These are phyloP conservation scores for Thunnus albacares DNA, from an alignment of 2,797 vertebrate species.

Conservation along the genomic window DNA sequence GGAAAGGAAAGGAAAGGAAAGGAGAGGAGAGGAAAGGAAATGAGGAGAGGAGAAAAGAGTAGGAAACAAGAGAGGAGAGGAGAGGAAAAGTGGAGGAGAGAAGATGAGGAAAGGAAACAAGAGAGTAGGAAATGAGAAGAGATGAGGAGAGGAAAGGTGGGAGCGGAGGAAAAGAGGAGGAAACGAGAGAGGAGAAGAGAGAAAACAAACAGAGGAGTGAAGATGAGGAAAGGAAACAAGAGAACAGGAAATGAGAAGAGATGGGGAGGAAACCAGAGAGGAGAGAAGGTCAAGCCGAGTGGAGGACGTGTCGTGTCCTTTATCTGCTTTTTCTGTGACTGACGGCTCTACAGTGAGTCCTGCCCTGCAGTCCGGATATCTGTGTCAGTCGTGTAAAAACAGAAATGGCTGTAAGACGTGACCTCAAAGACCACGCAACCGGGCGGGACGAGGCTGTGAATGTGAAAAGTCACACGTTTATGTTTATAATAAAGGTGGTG, in stretches of 20 bases:
- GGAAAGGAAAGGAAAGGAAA: background rate
- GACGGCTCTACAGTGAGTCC: too few species aligned
- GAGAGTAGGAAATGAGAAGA: background rate
- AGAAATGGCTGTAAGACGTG: background rate
- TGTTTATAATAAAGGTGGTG: conserved; percentile 11
- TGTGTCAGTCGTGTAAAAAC: conserved; percentile 11
- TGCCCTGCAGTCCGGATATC: conserved; percentile 12
- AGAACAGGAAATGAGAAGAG: background rate
- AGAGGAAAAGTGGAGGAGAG: background rate
- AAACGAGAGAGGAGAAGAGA: background rate
- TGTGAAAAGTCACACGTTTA: background rate
- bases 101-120: background rate
- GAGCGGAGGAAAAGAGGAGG: background rate
- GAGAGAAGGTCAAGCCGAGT: background rate
- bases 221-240: too few species aligned
- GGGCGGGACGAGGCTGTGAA: background rate
- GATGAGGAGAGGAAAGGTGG: background rate
- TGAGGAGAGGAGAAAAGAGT: background rate
- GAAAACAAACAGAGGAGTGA: background rate
- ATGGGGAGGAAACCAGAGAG: background rate
- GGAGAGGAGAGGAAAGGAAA: background rate
- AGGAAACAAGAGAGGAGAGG: too few species aligned
- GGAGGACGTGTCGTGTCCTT: background rate
- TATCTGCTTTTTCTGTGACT: background rate
- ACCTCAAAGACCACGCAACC: background rate